Evolutionary conservation across 2,113 vertebrate species (phyloP).

Genomic region (Patagioenas fasciata): DNA sequence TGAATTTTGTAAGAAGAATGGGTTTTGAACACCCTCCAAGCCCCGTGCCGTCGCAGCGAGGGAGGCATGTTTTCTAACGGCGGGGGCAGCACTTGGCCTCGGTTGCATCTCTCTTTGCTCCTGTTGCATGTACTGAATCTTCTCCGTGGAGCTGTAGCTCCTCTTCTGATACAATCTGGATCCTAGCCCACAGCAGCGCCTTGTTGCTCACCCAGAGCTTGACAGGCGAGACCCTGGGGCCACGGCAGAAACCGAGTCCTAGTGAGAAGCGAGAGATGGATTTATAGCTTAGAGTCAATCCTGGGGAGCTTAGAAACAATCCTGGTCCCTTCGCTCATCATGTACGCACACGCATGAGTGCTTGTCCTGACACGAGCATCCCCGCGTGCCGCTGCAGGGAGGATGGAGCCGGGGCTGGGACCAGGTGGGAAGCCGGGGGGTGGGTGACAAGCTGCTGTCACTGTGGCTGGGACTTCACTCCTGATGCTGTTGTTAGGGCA

Average conservation of each 20-base stretch:
- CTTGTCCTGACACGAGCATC: too few relatives aligned
- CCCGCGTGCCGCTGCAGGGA: not conserved
- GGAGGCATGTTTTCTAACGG: not conserved
- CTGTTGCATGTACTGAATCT: not conserved
- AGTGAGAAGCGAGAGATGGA: not conserved
- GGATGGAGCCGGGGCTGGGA: not conserved
- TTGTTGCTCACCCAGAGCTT: not conserved
- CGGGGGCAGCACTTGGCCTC: not conserved
- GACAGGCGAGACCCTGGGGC: not conserved
- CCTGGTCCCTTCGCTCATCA: accelerated
- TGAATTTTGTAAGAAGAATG: not conserved
- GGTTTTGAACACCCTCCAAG: not conserved
- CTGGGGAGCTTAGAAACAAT: not conserved
- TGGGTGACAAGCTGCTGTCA: not conserved
- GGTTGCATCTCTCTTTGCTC: not conserved
- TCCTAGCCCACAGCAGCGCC: not conserved
- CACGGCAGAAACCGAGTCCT: not conserved
- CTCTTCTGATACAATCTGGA: not conserved
- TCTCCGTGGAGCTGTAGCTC: not conserved
- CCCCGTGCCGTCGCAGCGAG: accelerated
- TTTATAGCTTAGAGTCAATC: not conserved
- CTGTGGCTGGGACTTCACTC: too few relatives aligned
- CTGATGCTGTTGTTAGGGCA: too few relatives aligned
- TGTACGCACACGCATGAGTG: accelerated
- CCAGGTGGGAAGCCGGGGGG: not conserved